Conservation (phyloP, 1,140 invertebrate species). For the Acromyrmex charruanus region DNA sequence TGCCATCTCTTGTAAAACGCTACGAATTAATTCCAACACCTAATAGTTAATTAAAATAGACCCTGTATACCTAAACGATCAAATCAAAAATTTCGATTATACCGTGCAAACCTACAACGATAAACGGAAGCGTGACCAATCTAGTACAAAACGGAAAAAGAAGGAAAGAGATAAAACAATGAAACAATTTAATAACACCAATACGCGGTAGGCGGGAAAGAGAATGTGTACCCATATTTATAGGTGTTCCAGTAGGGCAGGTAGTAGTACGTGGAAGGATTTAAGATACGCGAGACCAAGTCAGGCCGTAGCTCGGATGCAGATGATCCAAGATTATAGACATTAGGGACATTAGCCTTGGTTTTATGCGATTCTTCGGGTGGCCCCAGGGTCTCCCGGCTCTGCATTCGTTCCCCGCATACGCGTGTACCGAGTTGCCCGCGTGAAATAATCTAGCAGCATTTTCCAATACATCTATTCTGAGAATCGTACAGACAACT, state of each 20-base stretch:
- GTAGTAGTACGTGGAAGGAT: conserved; percentile 53
- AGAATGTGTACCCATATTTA: conserved; percentile 48
- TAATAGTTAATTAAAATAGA: no score
- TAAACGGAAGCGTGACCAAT: conserved; percentile 15
- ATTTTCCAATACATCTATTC: conserved; percentile 7
- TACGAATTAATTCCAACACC: no score
- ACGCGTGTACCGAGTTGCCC: not conserved
- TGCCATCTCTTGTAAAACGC: no score
- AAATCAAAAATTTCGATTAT: not conserved
- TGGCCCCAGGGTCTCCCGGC: conserved; percentile 26
- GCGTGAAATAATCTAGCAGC: conserved; percentile 33
- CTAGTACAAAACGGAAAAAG: not conserved
- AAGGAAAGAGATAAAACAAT: conserved; percentile 68
- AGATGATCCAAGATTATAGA: conserved; percentile 78
- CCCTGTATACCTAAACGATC: not conserved
- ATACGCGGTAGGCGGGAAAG: not conserved
- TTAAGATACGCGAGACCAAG: conserved; percentile 35
- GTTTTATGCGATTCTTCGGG: conserved; percentile 68
- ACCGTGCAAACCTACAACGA: not conserved
- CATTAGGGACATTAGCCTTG: conserved; percentile 77
- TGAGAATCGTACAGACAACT: conserved; percentile 63
- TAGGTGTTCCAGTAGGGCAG: conserved; percentile 16
- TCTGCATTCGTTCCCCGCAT: conserved; percentile 34
- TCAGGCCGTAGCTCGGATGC: conserved; percentile 63
- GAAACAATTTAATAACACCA: conserved; percentile 79